Base-by-base conservation (phyloP, 2,888 invertebrate genomes). In the Eilema griseolum region DNA sequence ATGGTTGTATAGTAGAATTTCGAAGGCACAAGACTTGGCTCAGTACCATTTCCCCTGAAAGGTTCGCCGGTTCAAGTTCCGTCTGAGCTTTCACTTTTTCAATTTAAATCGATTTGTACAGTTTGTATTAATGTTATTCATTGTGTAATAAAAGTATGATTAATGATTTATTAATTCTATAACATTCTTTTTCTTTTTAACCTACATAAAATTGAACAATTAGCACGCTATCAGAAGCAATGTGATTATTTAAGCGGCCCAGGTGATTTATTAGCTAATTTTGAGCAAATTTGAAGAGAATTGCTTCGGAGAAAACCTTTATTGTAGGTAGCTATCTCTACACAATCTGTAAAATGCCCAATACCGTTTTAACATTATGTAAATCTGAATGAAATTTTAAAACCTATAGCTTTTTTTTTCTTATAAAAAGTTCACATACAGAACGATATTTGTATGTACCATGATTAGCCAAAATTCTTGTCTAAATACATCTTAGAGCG, bases 191-290 rank as follows among this genome's bases (percentile, higher is more conserved):
- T 12, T 2, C 14, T 24, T 59, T 59, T 59, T 20, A 28, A 59
- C 59, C 14, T 8, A 14, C 16, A 2, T 14, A 26, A 59, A 26
- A 59, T 59, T 20, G 16, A 28, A n/a, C 26, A 59, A 59, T 59
- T 24, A 59, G 26, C 26, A 8, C 59, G 16, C 26, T 59, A 28
- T 31, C 61, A 33, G 61, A 4, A 33, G 33, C 61, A 28, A 33
- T 61, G 61, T n/a, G 31, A 61, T 31, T 61, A 33, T 61, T 61
- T 26, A 59, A 59, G 59, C 59, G 28, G 26, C 20, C 59, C 59
- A 59, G 14, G 59, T 59, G 26, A 59, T 26, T 59, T 59, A 59
- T 59, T 59, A 28, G 26, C 24, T 28, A 59, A 59, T 59, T 59
- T 59, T 26, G 26, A 24, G 0, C 8, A 24, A 26, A 59, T 59